Evolutionary conservation across 2,797 vertebrate species (phyloP).

Genomic region (Synanceia verrucosa): DNA sequence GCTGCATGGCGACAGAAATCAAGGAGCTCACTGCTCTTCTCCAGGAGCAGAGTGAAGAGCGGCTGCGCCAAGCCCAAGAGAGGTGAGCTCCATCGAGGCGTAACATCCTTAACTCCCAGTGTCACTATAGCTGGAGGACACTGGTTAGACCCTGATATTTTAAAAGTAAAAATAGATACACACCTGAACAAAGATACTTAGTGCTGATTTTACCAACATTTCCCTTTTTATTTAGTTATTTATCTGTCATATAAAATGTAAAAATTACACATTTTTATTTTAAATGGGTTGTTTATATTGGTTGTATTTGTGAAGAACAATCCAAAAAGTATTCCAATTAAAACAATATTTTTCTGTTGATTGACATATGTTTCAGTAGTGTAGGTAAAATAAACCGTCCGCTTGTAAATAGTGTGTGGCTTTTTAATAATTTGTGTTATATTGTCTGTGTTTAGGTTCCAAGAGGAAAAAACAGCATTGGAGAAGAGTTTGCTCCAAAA

Average conservation of each 20-base stretch:
- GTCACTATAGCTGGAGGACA: neutral
- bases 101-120: neutral
- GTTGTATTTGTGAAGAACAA: too few relatives aligned
- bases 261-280: too few relatives aligned
- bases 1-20: constrained; percentile 72
- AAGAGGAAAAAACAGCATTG: constrained; percentile 81
- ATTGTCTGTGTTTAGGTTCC: constrained; percentile 77
- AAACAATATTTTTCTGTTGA: too few relatives aligned
- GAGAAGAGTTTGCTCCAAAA: constrained; percentile 77
- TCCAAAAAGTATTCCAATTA: too few relatives aligned
- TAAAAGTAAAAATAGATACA: too few relatives aligned
- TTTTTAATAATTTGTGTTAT: neutral
- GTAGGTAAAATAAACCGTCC: neutral
- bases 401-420: neutral
- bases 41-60: constrained; percentile 78
- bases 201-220: too few relatives aligned
- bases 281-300: too few relatives aligned
- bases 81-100: constrained; percentile 76
- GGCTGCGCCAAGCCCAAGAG: constrained; percentile 76
- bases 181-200: too few relatives aligned
- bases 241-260: too few relatives aligned
- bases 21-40: constrained; percentile 69
- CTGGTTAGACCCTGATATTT: neutral
- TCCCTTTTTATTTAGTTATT: too few relatives aligned
- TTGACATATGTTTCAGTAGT: neutral